Conservation (phyloP, 2,888 invertebrate genomes). For the Drosophila colorata region DNA sequence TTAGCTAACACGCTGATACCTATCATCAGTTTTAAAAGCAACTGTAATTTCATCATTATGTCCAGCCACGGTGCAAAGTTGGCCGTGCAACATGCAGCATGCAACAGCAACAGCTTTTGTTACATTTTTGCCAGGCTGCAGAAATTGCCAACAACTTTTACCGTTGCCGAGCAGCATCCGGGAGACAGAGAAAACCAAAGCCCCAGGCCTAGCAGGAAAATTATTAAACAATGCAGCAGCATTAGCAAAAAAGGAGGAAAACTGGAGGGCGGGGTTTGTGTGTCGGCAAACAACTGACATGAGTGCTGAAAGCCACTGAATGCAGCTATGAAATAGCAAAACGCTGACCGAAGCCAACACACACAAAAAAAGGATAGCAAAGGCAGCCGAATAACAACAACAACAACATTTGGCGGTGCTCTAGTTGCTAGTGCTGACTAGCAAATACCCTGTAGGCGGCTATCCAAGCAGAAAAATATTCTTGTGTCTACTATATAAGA, state of each 20-base stretch:
- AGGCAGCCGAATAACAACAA: slow-evolving; percentile 8
- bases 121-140: slow-evolving; percentile 30
- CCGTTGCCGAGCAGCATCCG: slow-evolving; percentile 50
- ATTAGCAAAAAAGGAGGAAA: not conserved
- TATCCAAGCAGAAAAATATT: too few relatives aligned
- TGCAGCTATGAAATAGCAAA: slow-evolving; percentile 61
- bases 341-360: slow-evolving; percentile 58
- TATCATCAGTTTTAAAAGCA: slow-evolving; percentile 51
- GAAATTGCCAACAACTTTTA: slow-evolving; percentile 62
- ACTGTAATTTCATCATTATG: slow-evolving; percentile 68
- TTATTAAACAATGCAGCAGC: slow-evolving; percentile 70
- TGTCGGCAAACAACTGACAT: slow-evolving; percentile 32
- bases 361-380: slow-evolving; percentile 32
- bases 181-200: slow-evolving; percentile 4
- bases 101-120: slow-evolving; percentile 40
- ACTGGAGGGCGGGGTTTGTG: not conserved
- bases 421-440: too few relatives aligned
- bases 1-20: slow-evolving; percentile 56
- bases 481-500: too few relatives aligned
- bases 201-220: slow-evolving; percentile 60
- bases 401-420: slow-evolving; percentile 31
- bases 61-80: slow-evolving; percentile 43
- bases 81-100: slow-evolving; percentile 21
- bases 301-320: slow-evolving; percentile 50
- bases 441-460: too few relatives aligned